Conservation (phyloP, 2,888 invertebrate species). For the Gortyna flavago region DNA sequence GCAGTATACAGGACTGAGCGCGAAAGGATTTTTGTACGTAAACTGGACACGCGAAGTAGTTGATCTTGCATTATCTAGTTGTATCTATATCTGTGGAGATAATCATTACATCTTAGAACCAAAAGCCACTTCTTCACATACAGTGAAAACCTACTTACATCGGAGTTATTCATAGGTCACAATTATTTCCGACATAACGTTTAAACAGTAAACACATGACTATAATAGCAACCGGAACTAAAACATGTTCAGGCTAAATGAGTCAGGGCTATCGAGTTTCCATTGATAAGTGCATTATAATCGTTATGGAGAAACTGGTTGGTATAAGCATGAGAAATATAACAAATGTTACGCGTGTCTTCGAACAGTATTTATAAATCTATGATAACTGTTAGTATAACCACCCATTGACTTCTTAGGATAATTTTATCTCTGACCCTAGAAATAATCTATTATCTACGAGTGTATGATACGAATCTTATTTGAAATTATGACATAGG, state of each 20-base stretch:
- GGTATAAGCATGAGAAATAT: slow-evolving; percentile 9
- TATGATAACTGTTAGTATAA: neutral
- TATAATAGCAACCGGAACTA: slow-evolving; percentile 47
- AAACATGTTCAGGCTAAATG: slow-evolving; percentile 48
- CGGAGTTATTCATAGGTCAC: slow-evolving; percentile 8
- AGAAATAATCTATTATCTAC: neutral
- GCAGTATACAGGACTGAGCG: too few species aligned
- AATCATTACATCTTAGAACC: neutral
- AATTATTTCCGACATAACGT: slow-evolving; percentile 36
- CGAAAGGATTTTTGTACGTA: too few species aligned
- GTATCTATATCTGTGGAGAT: too few species aligned
- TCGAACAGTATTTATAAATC: slow-evolving; percentile 5
- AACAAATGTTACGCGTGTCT: slow-evolving; percentile 3
- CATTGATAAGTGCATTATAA: slow-evolving; percentile 54
- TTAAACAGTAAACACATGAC: slow-evolving; percentile 8
- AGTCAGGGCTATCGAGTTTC: slow-evolving; percentile 56
- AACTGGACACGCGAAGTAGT: too few species aligned
- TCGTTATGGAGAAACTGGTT: slow-evolving; percentile 33
- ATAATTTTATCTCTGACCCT: neutral
- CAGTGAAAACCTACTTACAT: slow-evolving; percentile 9
- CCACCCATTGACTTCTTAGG: neutral
- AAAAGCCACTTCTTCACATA: neutral
- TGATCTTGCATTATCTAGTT: too few species aligned
- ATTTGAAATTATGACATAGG: neutral
- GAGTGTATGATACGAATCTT: neutral